Evolutionary conservation across 1,140 invertebrate genomes (phyloP), one percentile per base, ranked within the genome.

Genomic region (Drosophila carrolli): DNA sequence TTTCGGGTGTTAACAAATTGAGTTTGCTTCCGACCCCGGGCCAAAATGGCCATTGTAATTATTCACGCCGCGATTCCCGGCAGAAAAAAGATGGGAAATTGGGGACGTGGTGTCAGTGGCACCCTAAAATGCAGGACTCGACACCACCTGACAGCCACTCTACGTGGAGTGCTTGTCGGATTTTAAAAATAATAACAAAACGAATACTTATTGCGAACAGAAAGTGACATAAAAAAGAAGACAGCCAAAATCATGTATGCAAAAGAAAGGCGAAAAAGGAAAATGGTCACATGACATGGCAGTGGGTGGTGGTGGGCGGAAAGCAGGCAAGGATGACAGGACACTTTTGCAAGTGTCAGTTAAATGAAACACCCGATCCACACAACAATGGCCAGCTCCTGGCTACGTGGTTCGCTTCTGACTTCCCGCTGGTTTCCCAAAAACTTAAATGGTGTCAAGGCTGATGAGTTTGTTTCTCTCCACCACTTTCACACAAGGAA

Each of bases 61-160:
- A 68, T 68, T 68, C 65, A 67, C 47, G 46, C 23, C 47, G 47
- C 29, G 32, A 43, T 37, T 47, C 29, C 29, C 9, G 19, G 10
- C 4, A 10, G 10, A 51, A 16, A 68, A 66, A 53, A 10, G 11
- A 10, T n/a, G 19, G 7, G n/a, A 35, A 43, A 65, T 37, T 13
- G 50, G 41, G 44, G 37, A 50, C 54, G 61, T 47, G 62, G 75
- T 85, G 81, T 85, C 81, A 86, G 60, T 81, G 84, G 57, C 82
- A 81, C 62, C 75, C 51, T 59, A 48, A 79, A 82, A 75, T 66
- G 50, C 66, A 62, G 60, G 71, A 62, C 55, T 67, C 86, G 83
- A 86, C 83, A 83, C 84, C 83, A 88, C 83, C 83, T 86, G 83
- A 88, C 83, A 86, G 83, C 79, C 83, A 86, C 83, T 86, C 84